Percentiles rank a stretch among this genome's conserved stretches.
Conservation (phyloP, 2,113 vertebrate species). For the Onychorhynchus coronatus region DNA sequence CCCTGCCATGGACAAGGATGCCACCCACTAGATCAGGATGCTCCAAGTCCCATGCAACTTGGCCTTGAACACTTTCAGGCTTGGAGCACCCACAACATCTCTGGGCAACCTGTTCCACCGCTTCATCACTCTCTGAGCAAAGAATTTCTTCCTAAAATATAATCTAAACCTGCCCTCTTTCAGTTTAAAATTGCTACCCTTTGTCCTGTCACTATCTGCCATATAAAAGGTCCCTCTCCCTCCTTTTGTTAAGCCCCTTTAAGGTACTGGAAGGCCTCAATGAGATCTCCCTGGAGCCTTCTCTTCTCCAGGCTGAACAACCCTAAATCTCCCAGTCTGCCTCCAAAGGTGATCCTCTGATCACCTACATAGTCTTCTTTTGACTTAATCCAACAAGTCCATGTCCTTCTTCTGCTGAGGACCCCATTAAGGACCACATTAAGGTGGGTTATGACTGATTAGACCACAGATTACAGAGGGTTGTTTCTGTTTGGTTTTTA, state of each 20-base stretch:
- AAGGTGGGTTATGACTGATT: background rate
- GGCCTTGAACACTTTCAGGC: background rate
- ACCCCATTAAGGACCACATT: background rate
- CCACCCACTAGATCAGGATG: no score
- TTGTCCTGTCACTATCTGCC: background rate
- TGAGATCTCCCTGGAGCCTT: background rate
- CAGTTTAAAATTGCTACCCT: background rate
- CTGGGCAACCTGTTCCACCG: background rate
- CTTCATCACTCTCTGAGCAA: background rate
- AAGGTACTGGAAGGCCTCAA: background rate
- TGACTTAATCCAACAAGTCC: background rate
- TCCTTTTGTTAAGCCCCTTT: background rate
- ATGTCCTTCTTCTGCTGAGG: background rate
- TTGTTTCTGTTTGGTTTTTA: background rate
- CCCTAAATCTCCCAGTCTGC: background rate
- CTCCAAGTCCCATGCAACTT: background rate
- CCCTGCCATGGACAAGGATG: background rate
- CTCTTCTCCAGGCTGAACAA: background rate
- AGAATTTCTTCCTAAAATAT: background rate
- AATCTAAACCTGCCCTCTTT: background rate
- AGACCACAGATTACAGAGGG: background rate
- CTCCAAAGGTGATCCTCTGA: background rate
- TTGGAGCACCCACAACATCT: background rate
- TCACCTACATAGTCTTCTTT: background rate
- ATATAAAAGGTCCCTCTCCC: background rate